phyloP scores from a whole-genome alignment of 2,113 vertebrate species.

The Coregonus clupeaformis region DNA sequence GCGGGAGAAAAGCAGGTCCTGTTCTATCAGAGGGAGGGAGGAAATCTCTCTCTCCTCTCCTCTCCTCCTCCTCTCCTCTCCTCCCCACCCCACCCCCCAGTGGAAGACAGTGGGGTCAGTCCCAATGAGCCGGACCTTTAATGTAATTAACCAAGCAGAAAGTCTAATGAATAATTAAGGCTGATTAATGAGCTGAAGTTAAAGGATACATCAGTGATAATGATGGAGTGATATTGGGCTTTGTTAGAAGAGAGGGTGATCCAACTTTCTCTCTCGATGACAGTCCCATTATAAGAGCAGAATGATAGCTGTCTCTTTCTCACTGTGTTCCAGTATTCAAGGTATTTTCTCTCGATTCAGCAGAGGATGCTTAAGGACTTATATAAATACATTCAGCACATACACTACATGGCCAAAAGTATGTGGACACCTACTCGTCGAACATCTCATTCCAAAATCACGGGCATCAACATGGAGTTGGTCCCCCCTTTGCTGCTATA shows the following conservation, averaged over 20 bases:
- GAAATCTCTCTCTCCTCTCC: no score
- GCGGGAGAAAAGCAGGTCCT: not conserved
- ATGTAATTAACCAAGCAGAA: conserved; percentile 53
- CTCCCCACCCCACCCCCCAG: not conserved
- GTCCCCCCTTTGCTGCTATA: no score
- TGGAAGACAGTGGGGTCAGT: no score
- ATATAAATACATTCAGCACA: no score
- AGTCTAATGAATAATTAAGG: conserved; percentile 46
- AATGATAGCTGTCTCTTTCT: conserved; percentile 24
- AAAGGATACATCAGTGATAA: conserved; percentile 44
- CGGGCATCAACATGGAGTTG: no score
- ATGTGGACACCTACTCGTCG: no score
- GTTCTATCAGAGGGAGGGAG: not conserved
- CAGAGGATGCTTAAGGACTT: not conserved
- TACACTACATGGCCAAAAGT: not conserved
- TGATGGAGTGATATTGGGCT: conserved; percentile 33
- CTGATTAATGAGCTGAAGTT: conserved; percentile 60
- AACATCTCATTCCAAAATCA: no score
- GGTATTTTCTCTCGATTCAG: conserved; percentile 11
- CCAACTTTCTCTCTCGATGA: conserved; percentile 9
- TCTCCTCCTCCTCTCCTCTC: not conserved
- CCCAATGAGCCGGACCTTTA: conserved; percentile 15
- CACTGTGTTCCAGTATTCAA: conserved; percentile 14
- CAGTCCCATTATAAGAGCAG: conserved; percentile 34
- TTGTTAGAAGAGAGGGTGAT: not conserved